A percentile compares a stretch with the other conserved stretches of the same genome.
Conservation (phyloP, 2,888 invertebrate species). For the Crossocerus cetratus region DNA sequence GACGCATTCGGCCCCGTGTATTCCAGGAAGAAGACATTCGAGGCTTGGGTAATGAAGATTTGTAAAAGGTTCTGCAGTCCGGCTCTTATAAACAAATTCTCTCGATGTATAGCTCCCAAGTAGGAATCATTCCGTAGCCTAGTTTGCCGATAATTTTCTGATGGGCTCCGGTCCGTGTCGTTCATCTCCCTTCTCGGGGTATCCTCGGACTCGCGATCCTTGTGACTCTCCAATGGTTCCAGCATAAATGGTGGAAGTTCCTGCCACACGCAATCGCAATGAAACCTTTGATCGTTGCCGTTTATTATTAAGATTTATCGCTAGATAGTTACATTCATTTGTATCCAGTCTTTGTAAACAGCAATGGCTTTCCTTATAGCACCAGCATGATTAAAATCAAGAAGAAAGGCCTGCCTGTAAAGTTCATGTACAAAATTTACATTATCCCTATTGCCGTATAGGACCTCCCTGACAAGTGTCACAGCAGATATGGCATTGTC, state of each 20-base stretch:
- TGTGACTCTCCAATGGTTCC: slow-evolving; percentile 80
- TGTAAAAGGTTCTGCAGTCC: slow-evolving; percentile 91
- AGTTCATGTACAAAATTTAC: slow-evolving; percentile 97
- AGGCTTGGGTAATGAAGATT: slow-evolving; percentile 95
- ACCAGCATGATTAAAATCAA: slow-evolving; percentile 92
- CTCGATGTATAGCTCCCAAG: slow-evolving; percentile 88
- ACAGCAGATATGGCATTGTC: slow-evolving; percentile 78
- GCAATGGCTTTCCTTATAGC: slow-evolving; percentile 93
- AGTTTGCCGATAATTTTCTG: slow-evolving; percentile 71
- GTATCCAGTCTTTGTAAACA: slow-evolving; percentile 97
- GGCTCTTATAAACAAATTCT: slow-evolving; percentile 88
- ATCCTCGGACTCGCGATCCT: slow-evolving; percentile 72
- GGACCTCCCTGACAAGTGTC: slow-evolving; percentile 89
- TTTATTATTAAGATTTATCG: no score
- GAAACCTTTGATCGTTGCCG: no score
- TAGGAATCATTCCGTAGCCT: slow-evolving; percentile 91
- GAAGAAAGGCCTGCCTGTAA: slow-evolving; percentile 93
- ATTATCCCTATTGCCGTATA: slow-evolving; percentile 92
- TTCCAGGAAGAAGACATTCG: slow-evolving; percentile 93
- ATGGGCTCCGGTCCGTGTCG: slow-evolving; percentile 70
- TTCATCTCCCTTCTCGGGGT: slow-evolving; percentile 64
- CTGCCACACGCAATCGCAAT: slow-evolving; percentile 59
- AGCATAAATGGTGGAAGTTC: slow-evolving; percentile 90
- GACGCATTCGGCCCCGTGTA: slow-evolving; percentile 78
- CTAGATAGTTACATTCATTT: slow-evolving; percentile 82